phyloP scores from a whole-genome alignment of 2,797 vertebrate genomes.

The Microtus californicus region DNA sequence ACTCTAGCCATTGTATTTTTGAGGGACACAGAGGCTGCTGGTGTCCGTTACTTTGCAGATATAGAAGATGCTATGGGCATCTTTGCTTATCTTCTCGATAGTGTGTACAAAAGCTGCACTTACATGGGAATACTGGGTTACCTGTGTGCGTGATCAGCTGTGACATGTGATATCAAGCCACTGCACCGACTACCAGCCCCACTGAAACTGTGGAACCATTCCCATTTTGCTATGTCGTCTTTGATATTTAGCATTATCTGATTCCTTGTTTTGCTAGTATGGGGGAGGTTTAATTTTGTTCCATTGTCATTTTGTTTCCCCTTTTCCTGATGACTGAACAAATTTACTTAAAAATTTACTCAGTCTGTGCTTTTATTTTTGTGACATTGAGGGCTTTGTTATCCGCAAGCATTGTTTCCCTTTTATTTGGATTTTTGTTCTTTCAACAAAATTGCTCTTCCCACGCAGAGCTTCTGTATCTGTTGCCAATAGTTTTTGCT shows the following conservation, averaged over 20 bases:
- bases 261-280: neutral
- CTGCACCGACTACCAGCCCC: neutral
- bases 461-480: neutral
- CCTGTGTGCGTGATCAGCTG: neutral
- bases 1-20: neutral
- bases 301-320: neutral
- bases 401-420: neutral
- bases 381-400: neutral
- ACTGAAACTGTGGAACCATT: neutral
- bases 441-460: neutral
- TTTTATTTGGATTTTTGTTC: conserved; percentile 21
- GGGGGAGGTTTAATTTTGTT: neutral
- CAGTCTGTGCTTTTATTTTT: neutral
- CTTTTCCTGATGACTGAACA: neutral
- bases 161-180: neutral
- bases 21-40: neutral
- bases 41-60: neutral
- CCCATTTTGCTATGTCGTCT: neutral
- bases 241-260: neutral
- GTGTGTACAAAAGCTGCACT: neutral
- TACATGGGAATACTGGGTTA: neutral
- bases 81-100: neutral
- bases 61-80: neutral
- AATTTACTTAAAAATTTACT: neutral
- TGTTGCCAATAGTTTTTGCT: neutral